Evolutionary conservation across 92 coral and sea anemone species (phyloP).

Genomic region (Porites divaricata): DNA sequence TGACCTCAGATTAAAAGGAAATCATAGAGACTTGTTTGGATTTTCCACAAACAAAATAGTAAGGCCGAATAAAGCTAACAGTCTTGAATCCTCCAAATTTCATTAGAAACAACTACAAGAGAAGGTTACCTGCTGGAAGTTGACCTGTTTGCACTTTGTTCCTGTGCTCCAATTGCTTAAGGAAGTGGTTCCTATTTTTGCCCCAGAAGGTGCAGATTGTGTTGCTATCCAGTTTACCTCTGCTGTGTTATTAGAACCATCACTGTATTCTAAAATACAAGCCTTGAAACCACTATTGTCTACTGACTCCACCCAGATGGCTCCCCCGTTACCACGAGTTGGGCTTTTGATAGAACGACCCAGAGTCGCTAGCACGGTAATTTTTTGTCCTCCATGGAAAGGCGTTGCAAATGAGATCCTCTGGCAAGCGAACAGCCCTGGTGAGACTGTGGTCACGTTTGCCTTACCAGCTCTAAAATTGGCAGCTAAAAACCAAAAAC

Average conservation of each 20-base stretch:
- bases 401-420: background rate
- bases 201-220: background rate
- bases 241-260: background rate
- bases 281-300: background rate
- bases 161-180: constrained; percentile 30
- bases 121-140: background rate
- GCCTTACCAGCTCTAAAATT: constrained; percentile 1
- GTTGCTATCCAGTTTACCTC: constrained; percentile 14
- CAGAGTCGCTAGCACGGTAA: constrained; percentile 20
- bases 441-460: background rate
- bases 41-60: background rate
- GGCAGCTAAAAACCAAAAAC: background rate
- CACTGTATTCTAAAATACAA: constrained; percentile 11
- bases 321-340: constrained; percentile 22
- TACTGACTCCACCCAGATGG: constrained; percentile 35
- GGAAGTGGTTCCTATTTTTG: background rate
- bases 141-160: background rate
- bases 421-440: constrained; percentile 28
- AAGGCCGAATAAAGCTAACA: no score
- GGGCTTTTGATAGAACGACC: background rate
- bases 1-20: background rate
- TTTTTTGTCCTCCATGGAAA: constrained; percentile 11
- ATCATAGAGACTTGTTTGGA: background rate
- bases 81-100: no score
- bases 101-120: background rate